A percentile compares a stretch with the other conserved stretches of the same genome.
phyloP scores from a whole-genome alignment of 1,140 invertebrate species.

The Globodera rostochiensis region DNA sequence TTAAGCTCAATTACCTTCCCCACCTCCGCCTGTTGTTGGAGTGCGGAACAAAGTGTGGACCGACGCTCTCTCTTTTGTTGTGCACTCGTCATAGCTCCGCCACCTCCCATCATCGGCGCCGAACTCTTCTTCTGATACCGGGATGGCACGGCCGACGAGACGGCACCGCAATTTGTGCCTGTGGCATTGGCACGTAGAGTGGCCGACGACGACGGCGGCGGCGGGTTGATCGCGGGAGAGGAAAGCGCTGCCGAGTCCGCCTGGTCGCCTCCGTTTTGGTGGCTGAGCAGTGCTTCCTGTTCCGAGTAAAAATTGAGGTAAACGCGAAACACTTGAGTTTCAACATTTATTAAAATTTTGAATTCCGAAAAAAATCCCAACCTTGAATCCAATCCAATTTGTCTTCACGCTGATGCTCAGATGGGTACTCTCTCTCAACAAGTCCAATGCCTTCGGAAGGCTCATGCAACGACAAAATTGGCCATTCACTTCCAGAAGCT shows the following conservation, averaged over 20 bases:
- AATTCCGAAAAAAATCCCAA: slow-evolving; percentile 24
- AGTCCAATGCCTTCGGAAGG: slow-evolving; percentile 84
- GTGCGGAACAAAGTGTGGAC: slow-evolving; percentile 26
- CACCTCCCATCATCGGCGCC: slow-evolving; percentile 11
- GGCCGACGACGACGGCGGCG: background rate
- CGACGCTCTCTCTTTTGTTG: slow-evolving; percentile 16
- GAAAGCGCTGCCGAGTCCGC: background rate
- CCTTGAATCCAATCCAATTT: slow-evolving; percentile 77
- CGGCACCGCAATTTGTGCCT: no score
- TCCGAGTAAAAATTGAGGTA: no score
- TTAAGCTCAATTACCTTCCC: background rate
- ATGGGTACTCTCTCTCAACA: slow-evolving; percentile 88
- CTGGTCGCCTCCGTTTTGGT: slow-evolving; percentile 7
- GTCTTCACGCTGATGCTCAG: slow-evolving; percentile 93
- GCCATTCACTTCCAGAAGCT: slow-evolving; percentile 91
- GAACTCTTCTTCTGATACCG: slow-evolving; percentile 51
- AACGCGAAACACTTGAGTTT: no score
- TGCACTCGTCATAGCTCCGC: background rate
- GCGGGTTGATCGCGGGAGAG: background rate
- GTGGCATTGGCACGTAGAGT: background rate
- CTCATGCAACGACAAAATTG: slow-evolving; percentile 90
- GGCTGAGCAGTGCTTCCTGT: slow-evolving; percentile 30
- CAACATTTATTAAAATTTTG: no score
- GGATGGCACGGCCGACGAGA: slow-evolving; percentile 14
- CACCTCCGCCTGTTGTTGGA: slow-evolving; percentile 17